phyloP scores from a whole-genome alignment of 2,113 vertebrate genomes.

The Micronycteris hirsuta region DNA sequence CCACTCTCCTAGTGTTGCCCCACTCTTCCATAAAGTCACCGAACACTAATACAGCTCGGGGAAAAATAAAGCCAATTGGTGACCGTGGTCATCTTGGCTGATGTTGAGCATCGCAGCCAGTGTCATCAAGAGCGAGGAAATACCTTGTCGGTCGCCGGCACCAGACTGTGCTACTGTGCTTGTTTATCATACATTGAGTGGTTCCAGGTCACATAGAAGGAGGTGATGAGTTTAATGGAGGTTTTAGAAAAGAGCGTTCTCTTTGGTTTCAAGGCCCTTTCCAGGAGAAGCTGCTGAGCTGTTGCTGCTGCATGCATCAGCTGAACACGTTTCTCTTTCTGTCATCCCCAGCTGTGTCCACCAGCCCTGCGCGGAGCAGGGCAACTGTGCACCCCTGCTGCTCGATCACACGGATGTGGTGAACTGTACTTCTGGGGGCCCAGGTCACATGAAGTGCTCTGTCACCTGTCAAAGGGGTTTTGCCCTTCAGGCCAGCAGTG shows the following conservation, averaged over 20 bases:
- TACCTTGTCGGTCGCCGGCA: neutral
- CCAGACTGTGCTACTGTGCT: neutral
- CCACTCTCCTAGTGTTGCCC: neutral
- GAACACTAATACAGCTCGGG: neutral
- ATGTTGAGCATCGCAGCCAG: neutral
- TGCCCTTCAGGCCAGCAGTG: conserved; percentile 75
- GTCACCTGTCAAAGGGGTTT: conserved; percentile 87
- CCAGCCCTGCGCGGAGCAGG: neutral
- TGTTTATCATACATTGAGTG: neutral
- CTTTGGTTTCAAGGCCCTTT: neutral
- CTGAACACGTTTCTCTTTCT: conserved; percentile 35
- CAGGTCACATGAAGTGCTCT: conserved; percentile 78
- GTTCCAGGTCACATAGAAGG: neutral
- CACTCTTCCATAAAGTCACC: neutral
- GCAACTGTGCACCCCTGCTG: conserved; percentile 78
- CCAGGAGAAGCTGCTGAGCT: neutral
- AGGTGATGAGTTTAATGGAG: neutral
- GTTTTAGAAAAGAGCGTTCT: neutral
- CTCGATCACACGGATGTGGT: conserved; percentile 81
- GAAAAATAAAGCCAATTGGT: neutral
- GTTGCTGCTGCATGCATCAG: neutral
- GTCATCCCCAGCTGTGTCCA: conserved; percentile 70
- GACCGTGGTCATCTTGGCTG: neutral
- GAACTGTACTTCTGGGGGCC: conserved; percentile 79
- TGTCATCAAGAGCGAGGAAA: neutral